Conservation (phyloP, 1,140 invertebrate species). For the Archegozetes longisetosus region DNA sequence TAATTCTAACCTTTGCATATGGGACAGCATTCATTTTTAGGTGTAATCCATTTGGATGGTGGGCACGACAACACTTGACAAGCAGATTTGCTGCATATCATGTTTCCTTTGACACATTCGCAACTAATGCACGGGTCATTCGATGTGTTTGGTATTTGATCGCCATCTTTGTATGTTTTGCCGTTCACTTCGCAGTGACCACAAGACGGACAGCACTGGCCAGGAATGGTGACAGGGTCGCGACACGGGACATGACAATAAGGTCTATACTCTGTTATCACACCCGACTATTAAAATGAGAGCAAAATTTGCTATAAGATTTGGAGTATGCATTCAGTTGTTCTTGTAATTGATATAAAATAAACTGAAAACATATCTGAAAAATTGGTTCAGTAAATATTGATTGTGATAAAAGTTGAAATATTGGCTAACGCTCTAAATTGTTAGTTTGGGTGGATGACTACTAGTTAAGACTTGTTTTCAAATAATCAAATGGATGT, state of each 20-base stretch:
- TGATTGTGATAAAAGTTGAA: no score
- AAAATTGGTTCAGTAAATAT: no score
- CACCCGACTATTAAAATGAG: slow-evolving; percentile 6
- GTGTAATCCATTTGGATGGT: slow-evolving; percentile 40
- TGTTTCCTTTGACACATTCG: slow-evolving; percentile 47
- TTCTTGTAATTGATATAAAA: no score
- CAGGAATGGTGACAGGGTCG: neutral
- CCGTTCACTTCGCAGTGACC: neutral
- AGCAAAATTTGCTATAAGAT: no score
- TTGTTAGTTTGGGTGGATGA: no score
- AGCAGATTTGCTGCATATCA: slow-evolving; percentile 62
- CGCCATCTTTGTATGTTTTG: slow-evolving; percentile 1
- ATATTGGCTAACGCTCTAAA: no score
- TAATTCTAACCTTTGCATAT: slow-evolving; percentile 55
- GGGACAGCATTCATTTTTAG: slow-evolving; percentile 61
- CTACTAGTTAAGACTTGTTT: no score
- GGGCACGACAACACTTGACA: slow-evolving; percentile 69
- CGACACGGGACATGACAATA: slow-evolving; percentile 9
- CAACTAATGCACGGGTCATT: slow-evolving; percentile 76
- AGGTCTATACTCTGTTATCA: neutral
- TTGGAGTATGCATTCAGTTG: no score
- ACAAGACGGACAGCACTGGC: slow-evolving; percentile 13
- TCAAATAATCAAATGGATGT: no score
- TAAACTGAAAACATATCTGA: no score
- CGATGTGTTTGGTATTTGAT: slow-evolving; percentile 31